Evolutionary conservation across 1,140 invertebrate species (phyloP).

Genomic region (Pachyrhynchus sulphureomaculatus): DNA sequence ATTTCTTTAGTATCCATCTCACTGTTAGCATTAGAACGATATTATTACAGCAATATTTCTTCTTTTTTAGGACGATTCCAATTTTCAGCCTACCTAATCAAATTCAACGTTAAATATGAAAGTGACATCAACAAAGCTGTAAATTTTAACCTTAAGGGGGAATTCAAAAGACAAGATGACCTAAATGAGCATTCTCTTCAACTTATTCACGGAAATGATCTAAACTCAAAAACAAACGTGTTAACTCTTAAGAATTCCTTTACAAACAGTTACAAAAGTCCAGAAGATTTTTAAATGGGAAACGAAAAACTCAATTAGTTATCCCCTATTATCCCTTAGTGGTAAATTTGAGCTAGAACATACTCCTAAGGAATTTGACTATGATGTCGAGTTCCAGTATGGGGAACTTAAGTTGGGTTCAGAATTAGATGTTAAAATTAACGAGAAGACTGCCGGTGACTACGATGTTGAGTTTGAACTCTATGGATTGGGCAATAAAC

Average conservation of each 20-base stretch:
- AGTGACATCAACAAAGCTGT: slow-evolving; percentile 59
- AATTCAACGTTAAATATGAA: slow-evolving; percentile 53
- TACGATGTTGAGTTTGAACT: slow-evolving; percentile 61
- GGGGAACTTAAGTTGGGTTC: slow-evolving; percentile 58
- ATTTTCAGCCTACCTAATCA: slow-evolving; percentile 46
- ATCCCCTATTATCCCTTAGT: slow-evolving; percentile 56
- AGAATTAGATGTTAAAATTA: slow-evolving; percentile 57
- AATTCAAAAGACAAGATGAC: slow-evolving; percentile 43
- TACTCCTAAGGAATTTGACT: slow-evolving; percentile 55
- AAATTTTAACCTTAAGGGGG: slow-evolving; percentile 60
- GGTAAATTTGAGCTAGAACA: slow-evolving; percentile 56
- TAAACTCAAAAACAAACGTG: slow-evolving; percentile 57
- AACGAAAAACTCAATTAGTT: slow-evolving; percentile 54
- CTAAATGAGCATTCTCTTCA: slow-evolving; percentile 55
- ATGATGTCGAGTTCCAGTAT: slow-evolving; percentile 56
- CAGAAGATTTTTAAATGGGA: slow-evolving; percentile 35
- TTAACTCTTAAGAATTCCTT: slow-evolving; percentile 47
- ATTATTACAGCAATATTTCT: too few species aligned
- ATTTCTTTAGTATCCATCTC: too few species aligned
- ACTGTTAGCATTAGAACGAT: too few species aligned
- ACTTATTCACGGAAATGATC: slow-evolving; percentile 63
- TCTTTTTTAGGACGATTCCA: slow-evolving; percentile 33
- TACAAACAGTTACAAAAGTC: slow-evolving; percentile 30
- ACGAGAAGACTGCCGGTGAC: slow-evolving; percentile 56
- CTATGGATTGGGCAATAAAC: slow-evolving; percentile 58